Base-by-base conservation (phyloP, 2,113 vertebrate genomes). In the Perccottus glenii region DNA sequence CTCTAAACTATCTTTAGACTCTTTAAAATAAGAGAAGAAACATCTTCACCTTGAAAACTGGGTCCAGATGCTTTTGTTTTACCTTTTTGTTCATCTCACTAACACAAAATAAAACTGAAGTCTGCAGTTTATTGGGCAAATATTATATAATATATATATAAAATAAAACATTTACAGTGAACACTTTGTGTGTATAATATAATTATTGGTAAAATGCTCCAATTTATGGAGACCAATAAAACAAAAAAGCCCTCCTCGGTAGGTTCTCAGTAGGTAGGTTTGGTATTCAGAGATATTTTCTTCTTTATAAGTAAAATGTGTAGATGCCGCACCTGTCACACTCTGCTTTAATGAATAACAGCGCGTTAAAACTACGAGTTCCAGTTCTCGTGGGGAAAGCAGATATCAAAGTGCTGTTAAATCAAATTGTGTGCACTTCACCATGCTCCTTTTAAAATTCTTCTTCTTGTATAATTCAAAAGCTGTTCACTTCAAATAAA, bases 401-500 rank as follows among this genome's bases (percentile, higher is more conserved):
- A 64, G 49, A 62, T 63, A 81, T 75, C 61, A 73, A 72, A 61
- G 74, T 52, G 38, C 61, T 52, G 44, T 53, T 81, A 36, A 76
- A 63, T 71, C 64, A 64, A 73, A 51, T 43, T 43, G 43, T 27
- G 57, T 51, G 50, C 45, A 55, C 49, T 42, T 65, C 43, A 8
- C 49, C 46, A 9, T 11, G 47, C 51, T 2, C 27, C 48, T 63
- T 70, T 66, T 47, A 40, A 45, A 47, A 64, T 67, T 71, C 10
- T 50, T 52, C 10, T 52, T 51, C 10, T 19, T 50, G 33, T 70
- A 56, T 55, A 46, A 52, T 67, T 81, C 44, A 70, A 63, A 83
- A 62, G 38, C 44, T 0, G 38, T 62, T 83, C 50, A 73, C 67
- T 80, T 76, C 56, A 82, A 77, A 58, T 43, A 43, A 83, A 70